Base-by-base conservation (phyloP, 2,113 vertebrate species). In the Melospiza melodia region DNA sequence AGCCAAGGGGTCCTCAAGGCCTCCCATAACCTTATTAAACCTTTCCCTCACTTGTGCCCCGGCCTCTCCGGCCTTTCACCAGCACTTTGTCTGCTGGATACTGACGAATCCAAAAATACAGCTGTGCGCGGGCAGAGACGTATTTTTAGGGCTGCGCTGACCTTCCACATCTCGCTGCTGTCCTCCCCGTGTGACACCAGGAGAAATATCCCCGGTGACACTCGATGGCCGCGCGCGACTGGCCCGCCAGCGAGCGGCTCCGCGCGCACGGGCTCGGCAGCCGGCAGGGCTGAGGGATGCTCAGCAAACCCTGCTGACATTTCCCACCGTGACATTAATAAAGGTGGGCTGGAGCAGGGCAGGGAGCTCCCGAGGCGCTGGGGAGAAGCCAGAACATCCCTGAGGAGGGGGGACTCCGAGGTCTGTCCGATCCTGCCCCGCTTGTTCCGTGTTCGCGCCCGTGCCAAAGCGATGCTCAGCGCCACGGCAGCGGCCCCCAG, bases 81-180 rank as follows among this genome's bases (percentile, higher is more conserved):
- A 12, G 6, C 6, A 33, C 69, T 6, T 2, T 12, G 6, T 3
- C 3, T n/a, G 35, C 25, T 22, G 41, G 63, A 33, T 54, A 30
- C 67, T 8, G 95, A 90, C 69, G 75, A 19, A 67, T 41, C 63
- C 84, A 37, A 46, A 92, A 55, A 48, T 21, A 61, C 63, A 28
- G 2, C n/a, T 6, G 5, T 21, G 18, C 0, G 0, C 59, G 1
- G 1, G 12, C n/a, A 37, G 55, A 24, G 13, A 12, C 9, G 0
- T 68, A 16, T 82, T 90, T 89, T 78, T 49, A 93, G 94, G 89
- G 85, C 80, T n/a, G 31, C 1, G 4, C 71, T 90, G 87, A 93
- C 96, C 92, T 94, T 95, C 89, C 46, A 8, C 82, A 46, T 84
- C 82, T 87, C 61, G 49, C 78, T n/a, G 55, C 87, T 49, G 72